phyloP scores from a whole-genome alignment of 1,140 invertebrate species.

The Drosophila azteca region DNA sequence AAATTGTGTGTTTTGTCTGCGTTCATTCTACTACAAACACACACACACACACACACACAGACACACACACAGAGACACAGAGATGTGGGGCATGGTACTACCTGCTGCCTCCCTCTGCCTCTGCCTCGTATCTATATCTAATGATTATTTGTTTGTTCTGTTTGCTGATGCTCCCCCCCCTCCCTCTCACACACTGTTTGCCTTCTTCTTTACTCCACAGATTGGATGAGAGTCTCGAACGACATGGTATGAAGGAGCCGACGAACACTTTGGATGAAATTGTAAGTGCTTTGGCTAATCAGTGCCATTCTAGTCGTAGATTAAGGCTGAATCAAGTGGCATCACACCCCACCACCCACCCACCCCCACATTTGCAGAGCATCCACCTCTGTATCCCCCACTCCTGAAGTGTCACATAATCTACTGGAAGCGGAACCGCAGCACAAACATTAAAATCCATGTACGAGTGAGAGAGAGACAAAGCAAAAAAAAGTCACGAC shows the following conservation, averaged over 20 bases:
- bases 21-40: constrained; percentile 59
- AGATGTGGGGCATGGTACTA: constrained; percentile 4
- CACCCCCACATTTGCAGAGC: too few species aligned
- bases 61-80: constrained; percentile 23
- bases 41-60: constrained; percentile 39
- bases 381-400: too few species aligned
- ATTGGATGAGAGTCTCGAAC: constrained; percentile 76
- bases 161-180: constrained; percentile 39
- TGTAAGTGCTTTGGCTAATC: constrained; percentile 75
- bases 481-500: constrained; percentile 48
- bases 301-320: constrained; percentile 14
- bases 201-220: constrained; percentile 53
- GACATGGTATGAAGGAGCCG: constrained; percentile 83
- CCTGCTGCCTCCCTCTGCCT: neutral
- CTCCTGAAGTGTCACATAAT: constrained; percentile 31
- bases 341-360: neutral
- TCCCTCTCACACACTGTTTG: constrained; percentile 19
- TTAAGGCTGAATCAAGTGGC: neutral
- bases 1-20: constrained; percentile 62
- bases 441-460: constrained; percentile 26
- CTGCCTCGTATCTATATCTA: constrained; percentile 56
- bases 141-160: constrained; percentile 75
- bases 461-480: too few species aligned
- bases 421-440: constrained; percentile 14
- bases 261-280: constrained; percentile 83